A percentile compares a stretch with the other conserved stretches of the same genome.
Conservation (phyloP, 2,797 vertebrate genomes). For the Lagocephalus sceleratus region DNA sequence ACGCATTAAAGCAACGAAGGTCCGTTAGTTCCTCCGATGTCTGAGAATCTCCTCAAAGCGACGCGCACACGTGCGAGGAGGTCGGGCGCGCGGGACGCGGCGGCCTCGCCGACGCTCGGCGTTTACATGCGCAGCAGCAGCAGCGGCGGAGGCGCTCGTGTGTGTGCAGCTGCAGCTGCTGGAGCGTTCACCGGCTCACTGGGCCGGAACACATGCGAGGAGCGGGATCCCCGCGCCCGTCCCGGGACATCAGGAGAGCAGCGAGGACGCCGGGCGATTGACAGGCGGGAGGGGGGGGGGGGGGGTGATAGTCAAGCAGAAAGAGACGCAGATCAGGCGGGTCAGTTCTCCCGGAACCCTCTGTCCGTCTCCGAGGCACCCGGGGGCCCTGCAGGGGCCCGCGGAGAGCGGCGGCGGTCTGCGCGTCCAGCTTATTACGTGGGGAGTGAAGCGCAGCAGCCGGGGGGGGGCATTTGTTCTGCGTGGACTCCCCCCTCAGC, state of each 20-base stretch:
- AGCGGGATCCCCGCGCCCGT: slow-evolving; percentile 35
- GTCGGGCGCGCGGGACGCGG: no score
- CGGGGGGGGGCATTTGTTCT: slow-evolving; percentile 73
- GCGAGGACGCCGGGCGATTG: not conserved
- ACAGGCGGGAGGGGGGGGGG: not conserved
- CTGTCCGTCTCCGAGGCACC: slow-evolving; percentile 60
- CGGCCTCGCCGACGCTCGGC: no score
- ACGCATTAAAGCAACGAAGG: no score
- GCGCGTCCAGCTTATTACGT: slow-evolving; percentile 69
- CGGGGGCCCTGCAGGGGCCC: slow-evolving; percentile 41
- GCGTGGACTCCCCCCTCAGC: slow-evolving; percentile 76
- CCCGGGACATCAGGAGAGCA: slow-evolving; percentile 7
- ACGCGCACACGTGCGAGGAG: no score
- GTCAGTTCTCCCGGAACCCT: slow-evolving; percentile 13
- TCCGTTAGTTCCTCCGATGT: no score
- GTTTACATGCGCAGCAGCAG: not conserved
- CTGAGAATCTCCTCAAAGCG: no score
- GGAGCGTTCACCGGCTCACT: slow-evolving; percentile 50
- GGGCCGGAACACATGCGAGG: slow-evolving; percentile 53
- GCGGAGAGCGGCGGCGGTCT: slow-evolving; percentile 48
- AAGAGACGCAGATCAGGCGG: slow-evolving; percentile 4
- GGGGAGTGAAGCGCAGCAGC: slow-evolving; percentile 72
- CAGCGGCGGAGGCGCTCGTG: slow-evolving; percentile 5
- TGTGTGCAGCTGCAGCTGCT: slow-evolving; percentile 42
- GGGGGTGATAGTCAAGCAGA: not conserved